Base-by-base conservation (phyloP, 2,113 vertebrate genomes). In the Shinisaurus crocodilurus region DNA sequence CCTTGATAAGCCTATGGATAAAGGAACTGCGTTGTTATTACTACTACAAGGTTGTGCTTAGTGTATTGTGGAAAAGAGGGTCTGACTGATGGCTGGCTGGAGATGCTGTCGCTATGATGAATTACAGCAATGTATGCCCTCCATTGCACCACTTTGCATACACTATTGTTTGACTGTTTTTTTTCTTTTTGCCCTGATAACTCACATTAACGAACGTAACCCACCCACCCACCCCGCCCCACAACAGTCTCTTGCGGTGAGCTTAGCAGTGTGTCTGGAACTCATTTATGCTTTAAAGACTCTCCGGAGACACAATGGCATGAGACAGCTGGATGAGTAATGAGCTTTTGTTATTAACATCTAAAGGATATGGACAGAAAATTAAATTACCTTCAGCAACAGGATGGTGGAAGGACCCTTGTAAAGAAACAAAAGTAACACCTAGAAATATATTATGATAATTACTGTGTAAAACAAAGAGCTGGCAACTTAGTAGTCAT, bases 271-370 rank as follows among this genome's bases (percentile, higher is more conserved):
- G 50, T 43, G 88, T 77, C 77, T 8, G 3, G 29, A 81, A 50
- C 85, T 90, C 63, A 34, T 69, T 85, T 0, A 0, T 60, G 88
- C 74, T 85, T 63, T 89, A 85, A 89, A 0, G 4, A 79, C 69
- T 87, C n/a, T 90, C 89, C 63, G 80, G 86, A 82, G 83, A 85
- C 43, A 43, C 85, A 40, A 48, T 83, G 89, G 79, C 69, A 87
- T 5, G 13, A 88, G 57, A 87, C 79, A 94, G 23, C 83, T 25
- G 86, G n/a, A 54, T 86, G 89, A 87, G n/a, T 76, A 91, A 89
- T 90, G 89, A 87, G 67, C 57, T 93, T 91, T 87, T 50, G 67
- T 93, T 92, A 76, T 91, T 89, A 87, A 88, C 87, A 80, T 93
- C 84, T 74, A 89, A 93, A 91, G 88, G 65, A 54, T 77, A 93